Conservation (phyloP, 2,888 invertebrate genomes). For the Gryllus longicercus region DNA sequence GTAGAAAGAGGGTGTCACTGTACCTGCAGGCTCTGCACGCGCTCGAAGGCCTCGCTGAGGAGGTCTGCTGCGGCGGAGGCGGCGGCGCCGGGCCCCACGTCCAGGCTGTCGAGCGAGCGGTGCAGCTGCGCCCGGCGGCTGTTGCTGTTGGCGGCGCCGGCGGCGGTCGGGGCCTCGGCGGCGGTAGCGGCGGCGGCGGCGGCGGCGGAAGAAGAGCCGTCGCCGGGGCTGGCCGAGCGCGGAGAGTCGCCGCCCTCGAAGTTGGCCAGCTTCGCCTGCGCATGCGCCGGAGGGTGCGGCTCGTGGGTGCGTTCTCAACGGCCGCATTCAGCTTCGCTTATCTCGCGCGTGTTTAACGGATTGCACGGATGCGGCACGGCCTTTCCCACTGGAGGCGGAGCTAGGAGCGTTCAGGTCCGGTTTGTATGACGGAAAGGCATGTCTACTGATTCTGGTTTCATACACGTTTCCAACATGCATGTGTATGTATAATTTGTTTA, state of each 20-base stretch:
- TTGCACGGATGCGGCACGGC: too few relatives aligned
- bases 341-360: too few relatives aligned
- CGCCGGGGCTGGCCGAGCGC: neutral
- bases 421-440: too few relatives aligned
- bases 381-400: too few relatives aligned
- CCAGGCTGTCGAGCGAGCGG: slow-evolving; percentile 62
- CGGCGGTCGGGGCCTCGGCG: neutral
- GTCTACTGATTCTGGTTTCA: too few relatives aligned
- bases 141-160: neutral
- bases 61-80: slow-evolving; percentile 44
- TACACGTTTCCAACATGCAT: too few relatives aligned
- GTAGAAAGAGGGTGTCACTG: neutral
- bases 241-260: neutral
- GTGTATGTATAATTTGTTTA: too few relatives aligned
- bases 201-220: neutral
- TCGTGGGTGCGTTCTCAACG: too few relatives aligned
- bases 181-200: neutral
- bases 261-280: slow-evolving; percentile 1
- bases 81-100: slow-evolving; percentile 49
- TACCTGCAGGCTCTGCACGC: slow-evolving; percentile 63
- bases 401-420: too few relatives aligned
- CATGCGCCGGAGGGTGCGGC: neutral
- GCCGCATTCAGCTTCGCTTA: too few relatives aligned
- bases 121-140: slow-evolving; percentile 49
- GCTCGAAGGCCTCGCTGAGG: slow-evolving; percentile 54